Evolutionary conservation across 2,888 invertebrate species (phyloP), one percentile per base, ranked within the genome.

Genomic region (Acanthosepion lycidas): DNA sequence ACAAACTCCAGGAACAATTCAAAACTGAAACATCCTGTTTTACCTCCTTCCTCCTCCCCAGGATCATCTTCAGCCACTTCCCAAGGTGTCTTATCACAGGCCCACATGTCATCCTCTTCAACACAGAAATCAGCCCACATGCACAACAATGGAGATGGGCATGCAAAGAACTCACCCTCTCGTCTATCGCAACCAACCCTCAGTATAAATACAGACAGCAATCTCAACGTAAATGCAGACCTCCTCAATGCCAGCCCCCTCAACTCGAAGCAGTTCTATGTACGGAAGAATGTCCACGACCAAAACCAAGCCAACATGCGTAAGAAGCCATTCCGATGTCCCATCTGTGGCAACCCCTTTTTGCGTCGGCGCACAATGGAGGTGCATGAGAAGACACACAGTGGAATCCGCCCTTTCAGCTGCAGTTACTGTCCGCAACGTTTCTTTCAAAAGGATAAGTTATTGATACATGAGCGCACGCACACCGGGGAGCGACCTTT

Each of bases 381-480:
- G 12, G 92, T 92, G 0, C 92, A 92, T 1, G 92, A 92, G 42
- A 92, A 49, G 28, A 92, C 92, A 0, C 92, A 92, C 48, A 92
- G 92, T 18, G 92, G 92, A 0, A 92, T 92, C 15, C 92, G 92
- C 20, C 92, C 92, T 0, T 92, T 92, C 42, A 49, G 42, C 18
- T 92, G 92, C 20, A 92, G 92, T 9, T 33, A 48, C 23, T 92
- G 92, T 18, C 49, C 92, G 0, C 92, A 49, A 26, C 6, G 92
- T 9, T 92, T 92, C 28, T 92, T 92, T 49, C 92, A 92, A 42
- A 92, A 92, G 49, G 92, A 92, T 28, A 92, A 92, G 42, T 48
- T 92, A 48, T 48, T 92, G 48, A 92, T 92, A 48, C 92, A 92
- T 6, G 92, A 92, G 28, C 42, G 92, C 0, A 92, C 92, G 9